phyloP scores from a whole-genome alignment of 2,113 vertebrate genomes.

The Sapajus apella region DNA sequence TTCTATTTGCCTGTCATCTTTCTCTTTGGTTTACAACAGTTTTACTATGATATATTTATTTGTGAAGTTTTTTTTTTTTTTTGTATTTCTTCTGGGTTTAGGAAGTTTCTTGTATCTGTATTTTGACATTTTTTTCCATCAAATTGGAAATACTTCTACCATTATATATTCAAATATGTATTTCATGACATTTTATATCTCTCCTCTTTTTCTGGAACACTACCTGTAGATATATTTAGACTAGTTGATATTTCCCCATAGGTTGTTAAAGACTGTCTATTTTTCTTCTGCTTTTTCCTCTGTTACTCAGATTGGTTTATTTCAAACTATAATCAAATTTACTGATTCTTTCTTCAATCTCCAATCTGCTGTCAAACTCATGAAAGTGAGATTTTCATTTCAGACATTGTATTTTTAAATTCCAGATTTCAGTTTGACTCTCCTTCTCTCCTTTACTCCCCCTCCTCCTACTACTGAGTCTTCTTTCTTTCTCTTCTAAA shows the following conservation, averaged over 20 bases:
- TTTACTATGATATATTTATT: not conserved
- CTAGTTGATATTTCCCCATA: not conserved
- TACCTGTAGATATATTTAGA: not conserved
- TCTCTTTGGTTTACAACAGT: not conserved
- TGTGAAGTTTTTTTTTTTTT: not conserved
- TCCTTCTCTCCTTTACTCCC: not conserved
- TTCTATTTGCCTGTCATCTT: not conserved
- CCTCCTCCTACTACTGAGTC: not conserved
- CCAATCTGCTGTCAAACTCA: not conserved
- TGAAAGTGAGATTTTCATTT: constrained; percentile 15
- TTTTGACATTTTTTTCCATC: not conserved
- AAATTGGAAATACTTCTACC: not conserved
- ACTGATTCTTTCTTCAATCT: not conserved
- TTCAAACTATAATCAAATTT: not conserved
- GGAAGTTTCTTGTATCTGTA: not conserved
- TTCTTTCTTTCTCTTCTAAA: not conserved
- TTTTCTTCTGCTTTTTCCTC: not conserved
- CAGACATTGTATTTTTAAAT: not conserved
- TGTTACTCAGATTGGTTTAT: not conserved
- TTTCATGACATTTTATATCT: not conserved
- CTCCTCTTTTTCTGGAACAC: not conserved
- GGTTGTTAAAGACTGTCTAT: not conserved
- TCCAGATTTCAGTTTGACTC: not conserved
- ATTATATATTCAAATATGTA: not conserved
- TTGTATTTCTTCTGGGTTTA: constrained; percentile 8